These are phyloP conservation scores for Eutolmus rufibarbis DNA, from an alignment of 2,888 invertebrate species.

Conservation along the genomic window DNA sequence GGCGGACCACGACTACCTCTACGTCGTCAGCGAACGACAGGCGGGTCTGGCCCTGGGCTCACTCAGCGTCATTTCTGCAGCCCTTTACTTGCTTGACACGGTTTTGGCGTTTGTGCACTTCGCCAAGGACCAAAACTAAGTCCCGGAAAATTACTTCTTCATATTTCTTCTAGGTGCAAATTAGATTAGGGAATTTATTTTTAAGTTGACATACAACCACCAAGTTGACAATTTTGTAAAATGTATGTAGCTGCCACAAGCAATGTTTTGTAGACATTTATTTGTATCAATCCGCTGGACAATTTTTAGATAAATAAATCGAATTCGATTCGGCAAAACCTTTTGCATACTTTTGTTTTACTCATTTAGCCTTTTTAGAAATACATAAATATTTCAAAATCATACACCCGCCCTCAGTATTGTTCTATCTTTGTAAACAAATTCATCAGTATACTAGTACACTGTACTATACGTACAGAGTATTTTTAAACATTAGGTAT, in stretches of 20 bases:
- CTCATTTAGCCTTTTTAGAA: neutral
- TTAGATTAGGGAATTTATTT: neutral
- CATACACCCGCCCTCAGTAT: too few relatives aligned
- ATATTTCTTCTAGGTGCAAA: conserved; percentile 10
- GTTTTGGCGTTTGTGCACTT: conserved; percentile 78
- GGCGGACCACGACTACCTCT: conserved; percentile 77
- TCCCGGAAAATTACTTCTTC: conserved; percentile 43
- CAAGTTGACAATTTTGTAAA: neutral
- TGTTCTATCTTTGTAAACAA: too few relatives aligned
- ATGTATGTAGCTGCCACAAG: neutral
- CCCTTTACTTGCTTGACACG: conserved; percentile 80
- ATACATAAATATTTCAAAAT: too few relatives aligned
- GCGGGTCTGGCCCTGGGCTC: conserved; percentile 83
- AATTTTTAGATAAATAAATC: neutral
- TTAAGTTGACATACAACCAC: neutral
- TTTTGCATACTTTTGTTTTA: neutral
- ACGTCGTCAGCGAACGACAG: conserved; percentile 78
- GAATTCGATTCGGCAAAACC: neutral
- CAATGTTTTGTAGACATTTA: neutral
- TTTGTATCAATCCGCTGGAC: neutral
- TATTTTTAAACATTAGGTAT: too few relatives aligned
- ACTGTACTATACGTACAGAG: too few relatives aligned
- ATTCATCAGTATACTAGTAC: too few relatives aligned
- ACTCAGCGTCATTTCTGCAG: conserved; percentile 80
- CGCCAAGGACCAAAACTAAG: conserved; percentile 67